Evolutionary conservation across 1,140 invertebrate species (phyloP).

Genomic region (Lordiphosa collinella): DNA sequence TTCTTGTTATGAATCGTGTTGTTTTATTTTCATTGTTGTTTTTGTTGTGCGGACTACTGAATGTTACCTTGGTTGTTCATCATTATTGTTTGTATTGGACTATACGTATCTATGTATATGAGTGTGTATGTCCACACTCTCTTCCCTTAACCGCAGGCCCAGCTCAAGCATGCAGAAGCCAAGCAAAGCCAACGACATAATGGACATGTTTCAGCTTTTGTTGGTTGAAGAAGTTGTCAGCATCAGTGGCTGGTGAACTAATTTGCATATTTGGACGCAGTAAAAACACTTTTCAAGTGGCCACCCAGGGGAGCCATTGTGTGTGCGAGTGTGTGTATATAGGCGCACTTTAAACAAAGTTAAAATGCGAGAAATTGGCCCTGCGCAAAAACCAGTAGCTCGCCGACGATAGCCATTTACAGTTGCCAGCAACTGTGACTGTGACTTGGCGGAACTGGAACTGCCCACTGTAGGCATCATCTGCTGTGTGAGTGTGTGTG

Average conservation of each 20-base stretch:
- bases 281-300: conserved; percentile 74
- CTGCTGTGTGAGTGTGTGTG: not conserved
- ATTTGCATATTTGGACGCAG: conserved; percentile 75
- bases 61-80: conserved; percentile 46
- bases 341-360: conserved; percentile 72
- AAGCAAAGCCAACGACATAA: conserved; percentile 57
- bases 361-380: conserved; percentile 68
- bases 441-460: conserved; percentile 34
- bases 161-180: conserved; percentile 60
- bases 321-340: conserved; percentile 17
- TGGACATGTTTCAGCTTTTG: conserved; percentile 77
- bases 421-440: conserved; percentile 54
- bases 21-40: conserved; percentile 48
- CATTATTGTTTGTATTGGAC: conserved; percentile 51
- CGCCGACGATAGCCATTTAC: conserved; percentile 58
- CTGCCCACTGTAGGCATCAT: conserved; percentile 18
- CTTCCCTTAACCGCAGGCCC: not conserved
- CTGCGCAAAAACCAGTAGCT: conserved; percentile 67
- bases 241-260: conserved; percentile 61
- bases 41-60: conserved; percentile 25
- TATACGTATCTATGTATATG: conserved; percentile 4
- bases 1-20: conserved; percentile 42
- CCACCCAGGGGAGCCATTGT: conserved; percentile 48
- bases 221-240: conserved; percentile 67
- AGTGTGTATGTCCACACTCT: too few relatives aligned